Evolutionary conservation across 2,888 invertebrate species (phyloP), one percentile per base, ranked within the genome.

Genomic region (Apodemia duryi): DNA sequence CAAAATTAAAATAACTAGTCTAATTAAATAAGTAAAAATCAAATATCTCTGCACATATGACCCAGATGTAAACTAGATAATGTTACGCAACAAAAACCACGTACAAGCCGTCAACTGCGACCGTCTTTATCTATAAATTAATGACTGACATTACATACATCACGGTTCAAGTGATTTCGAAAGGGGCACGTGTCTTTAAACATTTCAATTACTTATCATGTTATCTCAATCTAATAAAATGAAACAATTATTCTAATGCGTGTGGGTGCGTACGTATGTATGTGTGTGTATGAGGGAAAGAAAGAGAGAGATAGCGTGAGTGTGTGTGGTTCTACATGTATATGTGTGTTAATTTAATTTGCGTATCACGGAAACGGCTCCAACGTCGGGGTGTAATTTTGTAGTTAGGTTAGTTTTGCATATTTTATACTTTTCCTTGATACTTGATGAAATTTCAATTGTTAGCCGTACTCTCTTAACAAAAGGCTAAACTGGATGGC

Each of bases 151-250:
- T 63, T 51, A 66, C 65, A 49, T 62, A 32, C 61, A 66, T 66
- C 67, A 66, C 67, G 67, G 62, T 63, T 68, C 65, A 66, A 69
- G 66, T 52, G 65, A 67, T 71, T 70, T 57, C 68, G 60, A 64
- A 69, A 71, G 46, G 64, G 62, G 67, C 71, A 70, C 71, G 71
- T 67, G 70, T 66, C 67, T 54, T 46, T 11, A 32, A n/a, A 63
- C 6, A 6, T 10, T 54, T 28, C 10, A 21, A 28, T 54, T 54
- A 10, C 28, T 43, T 43, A 43, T 43, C 43, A 10, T 43, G 43
- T 10, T 43, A 43, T 43, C 43, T 43, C 10, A 43, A 43, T 28
- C 28, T 54, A 28, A 51, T 21, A 9, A 29, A 7, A 3, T 54
- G 10, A 28, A 28, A 3, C 2, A 32, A 4, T 4, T 3, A 4